Base-by-base conservation (phyloP, 1,140 invertebrate species). In the Temnothorax curvispinosus region DNA sequence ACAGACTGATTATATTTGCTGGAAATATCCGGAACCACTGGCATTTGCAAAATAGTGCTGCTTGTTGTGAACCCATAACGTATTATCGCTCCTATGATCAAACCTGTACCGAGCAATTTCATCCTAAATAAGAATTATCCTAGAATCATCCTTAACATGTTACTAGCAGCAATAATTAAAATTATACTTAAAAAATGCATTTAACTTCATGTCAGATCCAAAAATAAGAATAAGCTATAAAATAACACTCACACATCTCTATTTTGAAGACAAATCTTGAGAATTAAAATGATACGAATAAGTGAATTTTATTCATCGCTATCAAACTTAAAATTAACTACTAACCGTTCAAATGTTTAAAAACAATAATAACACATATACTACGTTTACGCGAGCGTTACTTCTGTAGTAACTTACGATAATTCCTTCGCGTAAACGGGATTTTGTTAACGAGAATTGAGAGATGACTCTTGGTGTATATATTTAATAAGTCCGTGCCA, bases 51-150 rank as follows among this genome's bases (percentile, higher is more conserved):
- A 90, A 97, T 97, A 78, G 97, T 97, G 88, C 92, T 95, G 74
- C 89, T 93, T 47, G 90, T 92, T 92, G 96, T 96, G 90, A 97
- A 97, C 62, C 97, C 97, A 97, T 99, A 99, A 65, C 98, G 96
- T 90, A 99, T 99, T 76, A 99, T 97, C 71, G 98, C 98, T 82
- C 99, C 99, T 81, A 99, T 97, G 93, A 99, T 98, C 77, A 99
- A 95, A 91, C 98, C 98, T 99, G 93, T 32, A 96, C 94, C 27
- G 71, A 54, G 0, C 11, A 85, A 81, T 67, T 18, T 69, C 9
- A 64, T 65, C 6, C 7, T n/a, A 62, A 27, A 38, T 64, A 54
- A 41, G 4, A 27, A 27, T 65, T 35, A 21, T 27, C 44, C n/a
- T 11, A 21, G 18, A n/a, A n/a, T 60, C 4, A 54, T 54, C 18